Conservation (phyloP, 2,113 vertebrate genomes). For the Pteropus alecto region DNA sequence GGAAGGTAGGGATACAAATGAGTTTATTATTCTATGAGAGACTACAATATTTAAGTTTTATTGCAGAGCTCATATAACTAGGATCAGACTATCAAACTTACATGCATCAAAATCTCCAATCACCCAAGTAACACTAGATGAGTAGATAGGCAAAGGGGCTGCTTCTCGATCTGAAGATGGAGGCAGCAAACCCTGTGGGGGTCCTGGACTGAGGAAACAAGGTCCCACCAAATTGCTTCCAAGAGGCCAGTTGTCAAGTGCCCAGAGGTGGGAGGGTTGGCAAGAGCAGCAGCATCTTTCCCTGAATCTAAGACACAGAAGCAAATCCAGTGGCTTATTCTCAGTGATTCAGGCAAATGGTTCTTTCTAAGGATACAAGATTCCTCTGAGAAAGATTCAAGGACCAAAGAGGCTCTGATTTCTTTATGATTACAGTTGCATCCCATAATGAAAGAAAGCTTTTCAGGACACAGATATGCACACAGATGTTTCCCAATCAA, state of each 20-base stretch:
- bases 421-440: not conserved
- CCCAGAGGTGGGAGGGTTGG: not conserved
- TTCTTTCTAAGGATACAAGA: not conserved
- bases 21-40: not conserved
- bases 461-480: not conserved
- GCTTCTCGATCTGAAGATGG: not conserved
- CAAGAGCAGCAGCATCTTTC: not conserved
- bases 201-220: not conserved
- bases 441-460: not conserved
- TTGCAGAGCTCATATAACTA: conserved; percentile 42
- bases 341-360: not conserved
- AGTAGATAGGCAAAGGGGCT: not conserved
- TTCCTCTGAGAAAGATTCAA: conserved; percentile 48
- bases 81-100: not conserved
- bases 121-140: conserved; percentile 19
- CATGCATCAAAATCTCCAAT: conserved; percentile 30
- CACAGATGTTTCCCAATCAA: not conserved
- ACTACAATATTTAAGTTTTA: conserved; percentile 44
- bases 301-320: not conserved
- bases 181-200: not conserved
- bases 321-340: not conserved
- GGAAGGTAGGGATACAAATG: not conserved
- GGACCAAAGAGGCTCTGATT: not conserved
- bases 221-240: not conserved
- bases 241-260: not conserved